Percentiles rank a stretch among this genome's conserved stretches.
Evolutionary conservation across 2,888 invertebrate genomes (phyloP).

Genomic region (Drosophila greeni): DNA sequence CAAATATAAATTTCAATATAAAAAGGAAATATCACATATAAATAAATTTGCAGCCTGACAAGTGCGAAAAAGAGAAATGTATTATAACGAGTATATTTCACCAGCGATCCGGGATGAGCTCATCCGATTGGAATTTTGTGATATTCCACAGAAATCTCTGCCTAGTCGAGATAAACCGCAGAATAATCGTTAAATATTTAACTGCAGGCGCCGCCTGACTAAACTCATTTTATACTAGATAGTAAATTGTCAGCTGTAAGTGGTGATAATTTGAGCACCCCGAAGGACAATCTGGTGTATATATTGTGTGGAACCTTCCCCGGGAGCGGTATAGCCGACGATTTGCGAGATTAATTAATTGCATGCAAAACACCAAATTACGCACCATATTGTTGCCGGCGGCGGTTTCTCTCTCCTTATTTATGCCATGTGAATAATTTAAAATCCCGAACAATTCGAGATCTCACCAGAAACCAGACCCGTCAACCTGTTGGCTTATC

Average conservation of each 20-base stretch:
- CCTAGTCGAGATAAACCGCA: conserved; percentile 40
- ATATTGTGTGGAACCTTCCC: not conserved
- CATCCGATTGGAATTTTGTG: conserved; percentile 53
- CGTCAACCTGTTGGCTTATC: conserved; percentile 37
- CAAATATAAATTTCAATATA: conserved; percentile 25
- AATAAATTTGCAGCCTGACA: conserved; percentile 54
- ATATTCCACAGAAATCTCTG: conserved; percentile 24
- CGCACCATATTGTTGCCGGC: conserved; percentile 48
- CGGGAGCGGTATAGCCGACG: conserved; percentile 6
- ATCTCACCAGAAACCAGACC: conserved; percentile 20
- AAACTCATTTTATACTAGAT: conserved; percentile 22
- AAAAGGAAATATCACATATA: conserved; percentile 51
- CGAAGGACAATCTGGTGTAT: conserved; percentile 20
- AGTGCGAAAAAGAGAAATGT: conserved; percentile 51
- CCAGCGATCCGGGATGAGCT: conserved; percentile 28
- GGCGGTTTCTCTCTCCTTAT: conserved; percentile 28
- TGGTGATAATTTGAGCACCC: conserved; percentile 29
- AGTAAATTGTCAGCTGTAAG: conserved; percentile 47
- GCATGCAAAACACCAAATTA: conserved; percentile 66
- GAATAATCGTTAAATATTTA: conserved; percentile 46
- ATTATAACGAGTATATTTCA: conserved; percentile 17
- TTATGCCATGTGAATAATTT: conserved; percentile 41
- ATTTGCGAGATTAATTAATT: conserved; percentile 56
- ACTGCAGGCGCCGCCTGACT: conserved; percentile 34
- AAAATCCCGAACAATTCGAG: conserved; percentile 18